Conservation (phyloP, 2,797 vertebrate genomes). For the Cottoperca gobio region DNA sequence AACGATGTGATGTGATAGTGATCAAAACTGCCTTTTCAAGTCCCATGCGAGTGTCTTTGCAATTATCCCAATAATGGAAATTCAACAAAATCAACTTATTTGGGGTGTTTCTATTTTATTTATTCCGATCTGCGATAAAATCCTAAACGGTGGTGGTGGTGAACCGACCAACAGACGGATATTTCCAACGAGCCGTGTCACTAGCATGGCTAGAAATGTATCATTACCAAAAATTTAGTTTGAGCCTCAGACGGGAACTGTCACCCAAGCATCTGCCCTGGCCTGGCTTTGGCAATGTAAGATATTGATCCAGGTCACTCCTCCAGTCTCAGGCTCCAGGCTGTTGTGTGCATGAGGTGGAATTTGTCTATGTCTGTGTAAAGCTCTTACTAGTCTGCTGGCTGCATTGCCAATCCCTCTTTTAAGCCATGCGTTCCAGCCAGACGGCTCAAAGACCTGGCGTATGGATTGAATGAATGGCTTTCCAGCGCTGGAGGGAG, state of each 20-base stretch:
- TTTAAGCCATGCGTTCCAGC: constrained; percentile 49
- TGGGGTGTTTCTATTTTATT: too few relatives aligned
- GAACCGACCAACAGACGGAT: not conserved
- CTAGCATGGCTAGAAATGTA: not conserved
- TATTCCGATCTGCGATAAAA: too few relatives aligned
- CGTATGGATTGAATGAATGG: constrained; percentile 45
- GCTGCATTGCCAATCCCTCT: constrained; percentile 46
- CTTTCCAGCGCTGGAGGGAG: constrained; percentile 29
- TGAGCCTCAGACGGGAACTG: constrained; percentile 38
- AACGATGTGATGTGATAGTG: too few relatives aligned
- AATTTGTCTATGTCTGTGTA: constrained; percentile 45
- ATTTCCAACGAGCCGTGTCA: not conserved
- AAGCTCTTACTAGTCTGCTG: constrained; percentile 55
- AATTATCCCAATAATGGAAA: too few relatives aligned
- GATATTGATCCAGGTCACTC: constrained; percentile 67
- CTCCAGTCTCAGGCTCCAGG: constrained; percentile 61
- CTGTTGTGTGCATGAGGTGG: constrained; percentile 34
- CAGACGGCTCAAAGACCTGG: constrained; percentile 45
- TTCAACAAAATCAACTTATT: too few relatives aligned
- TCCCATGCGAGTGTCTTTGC: too few relatives aligned
- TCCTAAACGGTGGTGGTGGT: not conserved
- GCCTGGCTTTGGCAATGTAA: constrained; percentile 14
- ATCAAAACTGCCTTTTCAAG: too few relatives aligned
- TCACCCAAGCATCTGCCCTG: constrained; percentile 32
- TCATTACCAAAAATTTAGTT: not conserved